Evolutionary conservation across 2,113 vertebrate genomes (phyloP).

Genomic region (Epinephelus fuscoguttatus): DNA sequence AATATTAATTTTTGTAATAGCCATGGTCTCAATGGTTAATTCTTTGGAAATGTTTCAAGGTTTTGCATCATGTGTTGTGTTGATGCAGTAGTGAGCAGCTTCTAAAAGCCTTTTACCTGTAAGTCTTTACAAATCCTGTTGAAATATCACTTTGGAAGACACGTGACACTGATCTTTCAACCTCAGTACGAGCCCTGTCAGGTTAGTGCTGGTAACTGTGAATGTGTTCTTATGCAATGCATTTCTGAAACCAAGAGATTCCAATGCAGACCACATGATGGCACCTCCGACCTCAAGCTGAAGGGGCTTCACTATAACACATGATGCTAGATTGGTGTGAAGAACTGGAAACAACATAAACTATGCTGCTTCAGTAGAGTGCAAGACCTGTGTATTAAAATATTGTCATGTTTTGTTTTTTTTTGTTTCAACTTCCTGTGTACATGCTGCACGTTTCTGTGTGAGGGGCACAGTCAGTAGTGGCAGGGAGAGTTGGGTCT

Average conservation of each 20-base stretch:
- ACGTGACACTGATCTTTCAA: not conserved
- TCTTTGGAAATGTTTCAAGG: not conserved
- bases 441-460: not conserved
- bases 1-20: not conserved
- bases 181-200: not conserved
- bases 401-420: not conserved
- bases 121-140: not conserved
- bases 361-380: not conserved
- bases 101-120: not conserved
- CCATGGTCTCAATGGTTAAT: not conserved
- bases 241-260: slow-evolving; percentile 4
- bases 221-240: slow-evolving; percentile 15
- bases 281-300: slow-evolving; percentile 16
- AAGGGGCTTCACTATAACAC: not conserved
- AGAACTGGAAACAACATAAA: slow-evolving; percentile 7
- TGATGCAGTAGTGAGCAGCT: not conserved
- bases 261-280: slow-evolving; percentile 39
- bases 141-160: not conserved
- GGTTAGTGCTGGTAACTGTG: not conserved
- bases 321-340: not conserved
- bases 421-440: not conserved
- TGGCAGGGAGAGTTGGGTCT: not conserved
- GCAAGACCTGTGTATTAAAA: not conserved
- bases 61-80: not conserved
- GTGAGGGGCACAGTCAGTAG: not conserved